phyloP scores from a whole-genome alignment of 2,888 invertebrate genomes.

The Drosophila imparisetae region DNA sequence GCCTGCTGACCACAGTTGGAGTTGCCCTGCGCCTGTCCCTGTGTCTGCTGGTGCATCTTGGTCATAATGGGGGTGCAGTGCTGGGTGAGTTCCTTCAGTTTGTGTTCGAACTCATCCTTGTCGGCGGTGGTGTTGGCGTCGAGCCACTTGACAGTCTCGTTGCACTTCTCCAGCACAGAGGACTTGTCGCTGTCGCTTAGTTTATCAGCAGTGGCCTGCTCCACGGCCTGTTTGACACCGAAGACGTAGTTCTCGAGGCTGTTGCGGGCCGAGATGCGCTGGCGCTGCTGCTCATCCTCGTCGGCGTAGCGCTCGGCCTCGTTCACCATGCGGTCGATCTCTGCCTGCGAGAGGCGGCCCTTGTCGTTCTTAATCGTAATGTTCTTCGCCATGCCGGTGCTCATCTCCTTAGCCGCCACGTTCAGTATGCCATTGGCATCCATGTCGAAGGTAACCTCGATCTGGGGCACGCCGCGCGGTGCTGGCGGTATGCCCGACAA shows the following conservation, averaged over 20 bases:
- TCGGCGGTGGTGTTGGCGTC: conserved; percentile 91
- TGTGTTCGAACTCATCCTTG: conserved; percentile 89
- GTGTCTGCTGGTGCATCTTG: neutral
- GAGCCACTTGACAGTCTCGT: conserved; percentile 86
- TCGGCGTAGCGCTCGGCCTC: conserved; percentile 63
- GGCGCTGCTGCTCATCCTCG: conserved; percentile 30
- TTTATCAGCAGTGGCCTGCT: neutral
- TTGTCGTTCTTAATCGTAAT: neutral
- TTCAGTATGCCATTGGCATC: neutral
- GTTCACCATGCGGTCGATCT: neutral
- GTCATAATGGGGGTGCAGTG: neutral
- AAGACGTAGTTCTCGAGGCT: conserved; percentile 29
- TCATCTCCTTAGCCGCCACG: neutral
- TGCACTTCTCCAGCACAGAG: neutral
- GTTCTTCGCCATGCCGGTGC: neutral
- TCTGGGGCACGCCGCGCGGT: neutral
- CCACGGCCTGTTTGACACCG: conserved; percentile 25
- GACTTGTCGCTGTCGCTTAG: neutral
- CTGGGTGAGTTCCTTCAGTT: conserved; percentile 58
- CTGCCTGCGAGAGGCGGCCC: neutral
- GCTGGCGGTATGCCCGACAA: conserved; percentile 5
- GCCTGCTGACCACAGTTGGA: neutral
- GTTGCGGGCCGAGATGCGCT: conserved; percentile 31
- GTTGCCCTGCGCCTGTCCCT: neutral
- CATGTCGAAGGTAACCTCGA: neutral